Evolutionary conservation across 2,888 invertebrate species (phyloP).

Genomic region (Acleris laterana): DNA sequence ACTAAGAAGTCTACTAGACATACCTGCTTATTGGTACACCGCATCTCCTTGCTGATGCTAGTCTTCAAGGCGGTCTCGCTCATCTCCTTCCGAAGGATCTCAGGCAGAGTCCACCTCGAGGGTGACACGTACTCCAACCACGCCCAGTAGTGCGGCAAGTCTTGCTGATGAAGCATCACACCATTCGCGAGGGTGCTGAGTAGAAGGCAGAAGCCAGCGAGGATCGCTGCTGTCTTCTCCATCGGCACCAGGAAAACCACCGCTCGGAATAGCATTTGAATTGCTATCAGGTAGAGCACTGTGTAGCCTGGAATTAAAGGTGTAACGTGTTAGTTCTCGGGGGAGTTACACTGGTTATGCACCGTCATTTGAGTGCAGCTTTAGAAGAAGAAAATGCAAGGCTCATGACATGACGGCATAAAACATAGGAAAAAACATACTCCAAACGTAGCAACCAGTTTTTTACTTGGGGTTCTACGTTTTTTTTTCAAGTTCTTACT

Average conservation of each 20-base stretch:
- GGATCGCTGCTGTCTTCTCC: slow-evolving; percentile 86
- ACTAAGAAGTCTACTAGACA: slow-evolving; percentile 36
- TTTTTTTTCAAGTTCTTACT: too few species aligned
- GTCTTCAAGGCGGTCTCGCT: slow-evolving; percentile 86
- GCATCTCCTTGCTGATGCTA: slow-evolving; percentile 73
- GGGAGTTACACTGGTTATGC: too few species aligned
- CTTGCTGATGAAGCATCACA: slow-evolving; percentile 87
- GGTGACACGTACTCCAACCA: slow-evolving; percentile 90
- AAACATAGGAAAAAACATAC: too few species aligned
- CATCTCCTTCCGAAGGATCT: slow-evolving; percentile 87
- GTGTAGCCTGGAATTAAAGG: slow-evolving; percentile 84
- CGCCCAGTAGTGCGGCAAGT: slow-evolving; percentile 86
- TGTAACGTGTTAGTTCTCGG: not conserved
- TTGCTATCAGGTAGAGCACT: slow-evolving; percentile 87
- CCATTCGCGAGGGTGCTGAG: slow-evolving; percentile 88
- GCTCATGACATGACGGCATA: too few species aligned
- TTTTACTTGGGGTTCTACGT: too few species aligned
- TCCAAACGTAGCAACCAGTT: too few species aligned
- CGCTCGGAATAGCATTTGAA: slow-evolving; percentile 88
- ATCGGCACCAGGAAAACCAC: slow-evolving; percentile 87
- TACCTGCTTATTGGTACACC: slow-evolving; percentile 90
- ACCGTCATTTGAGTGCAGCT: too few species aligned
- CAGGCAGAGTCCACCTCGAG: slow-evolving; percentile 88
- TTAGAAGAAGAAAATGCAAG: too few species aligned
- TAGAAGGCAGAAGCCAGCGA: slow-evolving; percentile 85